phyloP scores from a whole-genome alignment of 2,888 invertebrate genomes.

The Oscheius sp. region DNA sequence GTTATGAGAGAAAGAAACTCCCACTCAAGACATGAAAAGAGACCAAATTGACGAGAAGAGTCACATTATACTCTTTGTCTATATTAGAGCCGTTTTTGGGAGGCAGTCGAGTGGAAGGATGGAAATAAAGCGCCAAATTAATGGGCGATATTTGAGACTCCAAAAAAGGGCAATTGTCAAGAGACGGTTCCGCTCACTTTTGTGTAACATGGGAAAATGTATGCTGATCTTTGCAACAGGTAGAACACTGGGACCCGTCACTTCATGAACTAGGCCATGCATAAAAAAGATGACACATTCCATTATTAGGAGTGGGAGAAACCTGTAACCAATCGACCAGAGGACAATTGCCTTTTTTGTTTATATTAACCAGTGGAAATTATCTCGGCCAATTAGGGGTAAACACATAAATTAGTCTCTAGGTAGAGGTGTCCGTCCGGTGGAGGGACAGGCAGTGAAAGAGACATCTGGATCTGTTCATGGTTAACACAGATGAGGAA shows the following conservation, averaged over 20 bases:
- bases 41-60: no score
- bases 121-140: slow-evolving; percentile 29
- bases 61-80: background rate
- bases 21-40: background rate
- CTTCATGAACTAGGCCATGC: background rate
- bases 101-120: slow-evolving; percentile 28
- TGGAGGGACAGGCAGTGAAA: no score
- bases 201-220: background rate
- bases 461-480: no score
- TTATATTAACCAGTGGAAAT: no score
- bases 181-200: background rate
- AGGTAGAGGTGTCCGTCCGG: no score
- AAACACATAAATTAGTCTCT: no score
- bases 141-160: slow-evolving; percentile 26
- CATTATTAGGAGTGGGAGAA: no score
- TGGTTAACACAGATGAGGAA: no score
- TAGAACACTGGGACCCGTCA: background rate
- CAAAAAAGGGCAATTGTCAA: background rate
- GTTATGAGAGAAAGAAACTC: background rate
- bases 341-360: no score
- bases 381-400: no score
- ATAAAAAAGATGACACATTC: background rate
- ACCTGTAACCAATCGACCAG: no score
- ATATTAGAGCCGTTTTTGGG: slow-evolving; percentile 3
- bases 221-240: background rate